These are phyloP conservation scores for Sterna hirundo DNA, from an alignment of 2,113 vertebrate species.

Conservation along the genomic window DNA sequence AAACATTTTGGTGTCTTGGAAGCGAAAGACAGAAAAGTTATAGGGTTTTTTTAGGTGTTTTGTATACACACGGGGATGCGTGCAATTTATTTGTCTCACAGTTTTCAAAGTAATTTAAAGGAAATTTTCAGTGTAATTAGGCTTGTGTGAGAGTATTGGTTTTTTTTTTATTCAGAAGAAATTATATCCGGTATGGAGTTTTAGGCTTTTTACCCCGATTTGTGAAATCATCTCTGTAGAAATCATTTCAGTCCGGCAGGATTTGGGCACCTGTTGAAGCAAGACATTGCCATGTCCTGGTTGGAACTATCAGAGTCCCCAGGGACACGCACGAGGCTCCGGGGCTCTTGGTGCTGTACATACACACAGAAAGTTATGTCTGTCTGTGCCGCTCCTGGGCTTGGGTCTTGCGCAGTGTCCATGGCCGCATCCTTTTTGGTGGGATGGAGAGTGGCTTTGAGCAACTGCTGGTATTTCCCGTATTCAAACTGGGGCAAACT, in stretches of 20 bases:
- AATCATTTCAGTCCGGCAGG: neutral
- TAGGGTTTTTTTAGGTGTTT: neutral
- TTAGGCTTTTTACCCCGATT: neutral
- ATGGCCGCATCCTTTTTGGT: neutral
- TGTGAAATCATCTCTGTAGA: neutral
- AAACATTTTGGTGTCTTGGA: neutral
- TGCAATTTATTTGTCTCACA: neutral
- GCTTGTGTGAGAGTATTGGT: accelerated
- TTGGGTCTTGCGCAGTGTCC: neutral
- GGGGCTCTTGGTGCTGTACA: neutral
- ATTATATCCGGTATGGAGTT: neutral
- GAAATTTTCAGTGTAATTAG: neutral
- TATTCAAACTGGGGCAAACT: neutral
- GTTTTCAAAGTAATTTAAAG: neutral
- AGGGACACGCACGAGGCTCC: accelerated
- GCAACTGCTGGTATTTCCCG: neutral
- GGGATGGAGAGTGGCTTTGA: neutral
- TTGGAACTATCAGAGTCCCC: neutral
- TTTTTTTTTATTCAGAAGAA: neutral
- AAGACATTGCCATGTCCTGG: neutral
- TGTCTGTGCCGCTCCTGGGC: neutral
- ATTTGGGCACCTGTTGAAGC: neutral
- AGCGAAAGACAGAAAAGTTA: neutral
- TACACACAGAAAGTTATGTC: accelerated
- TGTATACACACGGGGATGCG: neutral